Percentiles rank a stretch among this genome's conserved stretches.
Evolutionary conservation across 2,113 vertebrate genomes (phyloP).

Genomic region (Mus spicilegus): DNA sequence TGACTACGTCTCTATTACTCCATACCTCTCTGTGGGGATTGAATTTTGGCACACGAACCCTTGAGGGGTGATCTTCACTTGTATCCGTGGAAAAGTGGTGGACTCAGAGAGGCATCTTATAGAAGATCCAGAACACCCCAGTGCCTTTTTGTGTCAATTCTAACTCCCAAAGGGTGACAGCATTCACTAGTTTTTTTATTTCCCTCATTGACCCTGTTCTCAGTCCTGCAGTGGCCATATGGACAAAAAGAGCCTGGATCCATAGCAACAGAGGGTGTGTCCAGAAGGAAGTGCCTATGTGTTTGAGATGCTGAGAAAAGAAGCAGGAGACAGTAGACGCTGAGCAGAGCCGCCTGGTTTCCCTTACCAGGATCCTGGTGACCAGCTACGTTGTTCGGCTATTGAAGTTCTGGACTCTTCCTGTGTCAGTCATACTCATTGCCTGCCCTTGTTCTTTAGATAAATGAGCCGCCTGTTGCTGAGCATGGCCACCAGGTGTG

Average conservation of each 20-base stretch:
- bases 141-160: not conserved
- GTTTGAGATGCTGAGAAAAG: not conserved
- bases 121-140: not conserved
- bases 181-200: fast-evolving
- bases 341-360: not conserved
- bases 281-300: not conserved
- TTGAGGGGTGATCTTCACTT: no score
- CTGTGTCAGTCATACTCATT: not conserved
- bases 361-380: not conserved
- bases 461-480: not conserved
- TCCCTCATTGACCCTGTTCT: fast-evolving
- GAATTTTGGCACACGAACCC: no score
- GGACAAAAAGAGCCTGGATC: not conserved
- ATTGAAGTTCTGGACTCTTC: not conserved
- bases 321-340: not conserved
- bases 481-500: not conserved
- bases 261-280: not conserved
- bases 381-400: not conserved
- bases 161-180: no score
- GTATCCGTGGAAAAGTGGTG: fast-evolving
- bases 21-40: not conserved
- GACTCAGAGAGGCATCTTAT: not conserved
- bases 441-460: not conserved
- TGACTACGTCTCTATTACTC: not conserved
- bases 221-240: not conserved